These are phyloP conservation scores for Lerista edwardsae DNA, from an alignment of 2,797 vertebrate genomes.

Conservation along the genomic window DNA sequence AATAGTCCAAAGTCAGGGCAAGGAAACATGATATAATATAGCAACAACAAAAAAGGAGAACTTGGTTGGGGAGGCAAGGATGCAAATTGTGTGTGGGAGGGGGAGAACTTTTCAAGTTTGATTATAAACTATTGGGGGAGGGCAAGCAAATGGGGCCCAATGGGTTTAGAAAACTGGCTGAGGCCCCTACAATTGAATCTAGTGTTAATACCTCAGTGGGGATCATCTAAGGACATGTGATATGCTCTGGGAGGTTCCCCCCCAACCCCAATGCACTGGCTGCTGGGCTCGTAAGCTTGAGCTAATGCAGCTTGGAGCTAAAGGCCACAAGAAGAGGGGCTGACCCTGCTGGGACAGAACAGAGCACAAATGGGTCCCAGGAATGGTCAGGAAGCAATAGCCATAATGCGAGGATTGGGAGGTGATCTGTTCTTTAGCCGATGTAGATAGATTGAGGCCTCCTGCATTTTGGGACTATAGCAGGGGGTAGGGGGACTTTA, in stretches of 20 bases:
- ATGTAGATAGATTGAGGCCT: no score
- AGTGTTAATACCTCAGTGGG: neutral
- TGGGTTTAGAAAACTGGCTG: neutral
- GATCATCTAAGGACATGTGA: slow-evolving; percentile 6
- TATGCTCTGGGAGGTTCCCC: neutral
- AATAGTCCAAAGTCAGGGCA: neutral
- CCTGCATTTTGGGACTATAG: no score
- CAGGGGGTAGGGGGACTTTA: no score
- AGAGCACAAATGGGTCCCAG: neutral
- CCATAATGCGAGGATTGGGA: neutral
- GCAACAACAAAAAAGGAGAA: neutral
- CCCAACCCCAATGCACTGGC: neutral
- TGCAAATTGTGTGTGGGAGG: neutral
- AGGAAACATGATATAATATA: slow-evolving; percentile 1
- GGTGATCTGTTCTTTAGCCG: no score
- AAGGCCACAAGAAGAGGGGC: neutral
- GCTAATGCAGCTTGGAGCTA: neutral
- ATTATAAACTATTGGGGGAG: neutral
- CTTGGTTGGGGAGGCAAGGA: neutral
- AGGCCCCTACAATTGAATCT: neutral
- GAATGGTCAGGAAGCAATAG: no score
- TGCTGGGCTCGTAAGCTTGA: neutral
- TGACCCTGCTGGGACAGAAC: neutral
- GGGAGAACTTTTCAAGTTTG: neutral
- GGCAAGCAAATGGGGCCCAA: neutral